These are phyloP conservation scores for Hetaerina americana DNA, from an alignment of 1,140 invertebrate species.

Conservation along the genomic window DNA sequence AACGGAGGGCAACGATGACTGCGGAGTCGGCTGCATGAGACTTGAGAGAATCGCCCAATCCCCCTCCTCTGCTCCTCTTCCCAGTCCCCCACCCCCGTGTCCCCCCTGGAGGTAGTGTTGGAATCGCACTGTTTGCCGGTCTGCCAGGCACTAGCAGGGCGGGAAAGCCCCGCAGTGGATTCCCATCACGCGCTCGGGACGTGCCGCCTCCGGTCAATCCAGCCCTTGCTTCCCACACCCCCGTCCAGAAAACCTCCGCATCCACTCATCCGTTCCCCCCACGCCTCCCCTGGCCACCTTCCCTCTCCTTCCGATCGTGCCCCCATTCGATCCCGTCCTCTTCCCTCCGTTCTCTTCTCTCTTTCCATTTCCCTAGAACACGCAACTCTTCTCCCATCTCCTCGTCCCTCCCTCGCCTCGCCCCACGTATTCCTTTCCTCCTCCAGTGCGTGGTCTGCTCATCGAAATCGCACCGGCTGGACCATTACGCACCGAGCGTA, in stretches of 20 bases:
- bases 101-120: too few species aligned
- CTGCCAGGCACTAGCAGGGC: too few species aligned
- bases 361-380: not conserved
- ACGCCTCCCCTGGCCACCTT: not conserved
- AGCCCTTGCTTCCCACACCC: too few species aligned
- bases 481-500: not conserved
- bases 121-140: too few species aligned
- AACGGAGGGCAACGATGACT: not conserved
- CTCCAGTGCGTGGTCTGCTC: not conserved
- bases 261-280: not conserved
- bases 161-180: too few species aligned
- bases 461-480: not conserved
- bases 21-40: not conserved
- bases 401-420: not conserved
- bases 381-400: not conserved
- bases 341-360: not conserved
- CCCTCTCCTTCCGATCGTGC: not conserved
- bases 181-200: not conserved
- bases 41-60: not conserved
- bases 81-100: too few species aligned
- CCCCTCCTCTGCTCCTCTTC: not conserved
- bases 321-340: not conserved
- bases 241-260: not conserved
- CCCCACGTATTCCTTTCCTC: not conserved
- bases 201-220: not conserved